Conservation (phyloP, 2,797 vertebrate genomes). For the Sarcoramphus papa region DNA sequence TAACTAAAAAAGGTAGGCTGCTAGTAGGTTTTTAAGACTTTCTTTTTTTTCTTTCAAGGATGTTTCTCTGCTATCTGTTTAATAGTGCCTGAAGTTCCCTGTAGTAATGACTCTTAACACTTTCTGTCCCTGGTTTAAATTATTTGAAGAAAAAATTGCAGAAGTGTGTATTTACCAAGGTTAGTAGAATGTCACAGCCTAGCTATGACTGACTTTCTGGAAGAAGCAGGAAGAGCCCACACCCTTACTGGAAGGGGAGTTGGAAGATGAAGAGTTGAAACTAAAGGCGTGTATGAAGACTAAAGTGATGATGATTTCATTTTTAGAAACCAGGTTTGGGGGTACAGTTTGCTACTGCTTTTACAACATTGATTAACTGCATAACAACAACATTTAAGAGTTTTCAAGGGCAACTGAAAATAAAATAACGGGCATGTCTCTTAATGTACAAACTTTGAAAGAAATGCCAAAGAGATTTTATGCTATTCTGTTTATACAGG, state of each 20-base stretch:
- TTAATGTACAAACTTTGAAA: background rate
- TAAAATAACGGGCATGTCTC: rapidly evolving
- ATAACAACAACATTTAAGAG: rapidly evolving
- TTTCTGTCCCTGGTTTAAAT: background rate
- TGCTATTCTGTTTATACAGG: background rate
- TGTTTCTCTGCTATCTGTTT: background rate
- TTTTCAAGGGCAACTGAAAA: background rate
- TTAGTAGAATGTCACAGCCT: background rate
- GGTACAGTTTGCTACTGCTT: background rate
- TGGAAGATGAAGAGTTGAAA: background rate
- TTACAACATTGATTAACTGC: background rate
- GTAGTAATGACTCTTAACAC: background rate
- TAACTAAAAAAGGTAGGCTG: background rate
- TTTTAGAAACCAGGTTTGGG: background rate
- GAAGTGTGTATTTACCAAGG: background rate
- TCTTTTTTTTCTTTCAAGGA: background rate
- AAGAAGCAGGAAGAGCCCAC: background rate
- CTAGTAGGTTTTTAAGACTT: background rate
- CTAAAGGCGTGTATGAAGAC: background rate
- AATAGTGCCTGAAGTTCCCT: background rate
- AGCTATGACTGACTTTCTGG: background rate
- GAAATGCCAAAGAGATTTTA: background rate
- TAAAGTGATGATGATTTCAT: background rate
- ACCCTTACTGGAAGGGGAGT: background rate
- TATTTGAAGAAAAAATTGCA: background rate